Evolutionary conservation across 2,797 vertebrate genomes (phyloP).

Genomic region (Anableps anableps): DNA sequence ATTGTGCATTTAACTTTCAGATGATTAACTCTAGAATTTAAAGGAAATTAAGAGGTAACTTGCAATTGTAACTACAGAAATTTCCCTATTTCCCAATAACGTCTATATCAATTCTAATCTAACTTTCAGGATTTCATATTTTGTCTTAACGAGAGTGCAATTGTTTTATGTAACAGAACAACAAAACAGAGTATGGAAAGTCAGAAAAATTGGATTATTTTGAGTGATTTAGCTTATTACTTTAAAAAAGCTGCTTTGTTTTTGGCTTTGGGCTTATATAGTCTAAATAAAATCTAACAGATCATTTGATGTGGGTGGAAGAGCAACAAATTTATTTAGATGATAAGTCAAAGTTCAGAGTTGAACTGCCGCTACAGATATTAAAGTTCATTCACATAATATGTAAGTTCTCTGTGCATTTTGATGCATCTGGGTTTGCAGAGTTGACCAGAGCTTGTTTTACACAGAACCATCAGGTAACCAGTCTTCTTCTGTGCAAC

Average conservation of each 20-base stretch:
- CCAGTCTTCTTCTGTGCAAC: constrained; percentile 26
- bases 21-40: too few species aligned
- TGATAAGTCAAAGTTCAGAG: neutral
- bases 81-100: too few species aligned
- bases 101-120: too few species aligned
- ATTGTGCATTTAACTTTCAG: too few species aligned
- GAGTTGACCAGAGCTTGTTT: constrained; percentile 50
- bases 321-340: too few species aligned
- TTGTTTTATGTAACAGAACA: neutral
- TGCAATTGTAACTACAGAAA: too few species aligned
- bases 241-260: too few species aligned
- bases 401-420: constrained; percentile 33
- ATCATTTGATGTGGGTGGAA: too few species aligned
- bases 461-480: constrained; percentile 54
- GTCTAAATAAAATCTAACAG: too few species aligned
- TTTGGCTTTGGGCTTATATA: too few species aligned
- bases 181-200: neutral
- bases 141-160: neutral
- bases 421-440: constrained; percentile 31
- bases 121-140: neutral
- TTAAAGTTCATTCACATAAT: constrained; percentile 44
- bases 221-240: too few species aligned
- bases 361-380: constrained; percentile 21
- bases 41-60: too few species aligned
- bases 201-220: neutral